Evolutionary conservation across 2,113 vertebrate species (phyloP), one percentile per base, ranked within the genome.

Genomic region (Erythrocercus mccallii): DNA sequence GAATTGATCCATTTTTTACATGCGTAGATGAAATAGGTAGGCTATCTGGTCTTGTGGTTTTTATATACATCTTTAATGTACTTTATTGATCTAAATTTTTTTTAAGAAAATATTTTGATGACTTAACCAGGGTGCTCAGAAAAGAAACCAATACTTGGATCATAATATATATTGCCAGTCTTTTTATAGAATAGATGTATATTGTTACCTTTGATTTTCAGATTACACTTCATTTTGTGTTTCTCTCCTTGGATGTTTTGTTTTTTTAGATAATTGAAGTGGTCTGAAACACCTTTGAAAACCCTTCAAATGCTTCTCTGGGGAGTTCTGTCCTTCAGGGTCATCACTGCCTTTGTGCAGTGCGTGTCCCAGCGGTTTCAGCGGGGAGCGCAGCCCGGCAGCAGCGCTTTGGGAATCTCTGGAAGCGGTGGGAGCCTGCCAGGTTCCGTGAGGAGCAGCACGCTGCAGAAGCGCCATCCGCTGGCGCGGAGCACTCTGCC

Each of bases 391-490:
- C 38, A 40, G 38, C 38, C 12, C 38, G 38, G 38, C n/a, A 40
- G 38, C 38, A 40, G 38, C 38, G 38, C 38, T 40, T 40, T 10
- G 38, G 12, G 38, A 40, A 40, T 9, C 38, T 40, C 11, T 42
- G 40, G 40, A 42, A 42, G 40, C 53, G 30, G 30, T 12, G 30
- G 20, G 53, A 20, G 8, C 30, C 19, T 2, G 57, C 45, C 28
- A 2, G 0, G 14, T 0, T 4, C 38, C 2, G 2, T 0, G 5
- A 15, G 53, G 14, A 2, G 18, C 37, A 4, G 2, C 18, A 0
- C 15, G 68, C 22, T 69, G 64, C 71, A 25, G 35, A 54, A 9
- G 28, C 72, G 95, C 94, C 96, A 92, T 42, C 96, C 95, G 33
- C 27, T 31, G 93, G 95, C 12, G 2, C 8, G 20, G 7, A 2